Percentiles rank a stretch among this genome's conserved stretches.
Evolutionary conservation across 1,140 invertebrate genomes (phyloP).

Genomic region (Heliconius hewitsoni): DNA sequence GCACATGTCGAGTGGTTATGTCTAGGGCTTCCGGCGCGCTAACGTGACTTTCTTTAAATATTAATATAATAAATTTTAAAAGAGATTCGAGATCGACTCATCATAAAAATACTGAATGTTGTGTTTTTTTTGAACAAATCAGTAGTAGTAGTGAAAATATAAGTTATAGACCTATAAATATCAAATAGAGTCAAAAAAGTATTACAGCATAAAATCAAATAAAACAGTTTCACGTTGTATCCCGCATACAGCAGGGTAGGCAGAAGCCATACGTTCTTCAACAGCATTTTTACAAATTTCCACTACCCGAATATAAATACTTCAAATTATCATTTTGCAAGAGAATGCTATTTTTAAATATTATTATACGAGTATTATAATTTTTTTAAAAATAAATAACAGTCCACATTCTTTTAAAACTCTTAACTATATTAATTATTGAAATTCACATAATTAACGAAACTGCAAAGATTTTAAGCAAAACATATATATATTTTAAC

Average conservation of each 20-base stretch:
- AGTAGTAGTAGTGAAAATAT: no score
- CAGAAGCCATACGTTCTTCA: no score
- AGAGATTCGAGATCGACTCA: neutral
- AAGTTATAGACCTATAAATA: no score
- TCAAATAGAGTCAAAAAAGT: no score
- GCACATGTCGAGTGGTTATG: slow-evolving; percentile 11
- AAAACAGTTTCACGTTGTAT: no score
- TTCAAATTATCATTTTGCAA: no score
- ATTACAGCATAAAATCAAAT: neutral
- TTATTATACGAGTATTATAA: no score
- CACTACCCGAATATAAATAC: no score
- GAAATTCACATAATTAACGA: neutral
- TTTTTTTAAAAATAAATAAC: no score
- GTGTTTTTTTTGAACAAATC: neutral
- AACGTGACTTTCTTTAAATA: slow-evolving; percentile 11
- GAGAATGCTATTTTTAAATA: no score
- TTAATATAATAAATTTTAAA: slow-evolving; percentile 10
- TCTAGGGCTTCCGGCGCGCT: slow-evolving; percentile 10
- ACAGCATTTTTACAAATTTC: no score
- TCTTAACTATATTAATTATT: neutral
- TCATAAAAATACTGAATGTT: neutral
- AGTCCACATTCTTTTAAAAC: neutral
- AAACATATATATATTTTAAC: neutral
- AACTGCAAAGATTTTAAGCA: neutral
- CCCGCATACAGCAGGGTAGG: no score